Evolutionary conservation across 1,140 invertebrate species (phyloP).

Genomic region (Chrysomallon squamiferum): DNA sequence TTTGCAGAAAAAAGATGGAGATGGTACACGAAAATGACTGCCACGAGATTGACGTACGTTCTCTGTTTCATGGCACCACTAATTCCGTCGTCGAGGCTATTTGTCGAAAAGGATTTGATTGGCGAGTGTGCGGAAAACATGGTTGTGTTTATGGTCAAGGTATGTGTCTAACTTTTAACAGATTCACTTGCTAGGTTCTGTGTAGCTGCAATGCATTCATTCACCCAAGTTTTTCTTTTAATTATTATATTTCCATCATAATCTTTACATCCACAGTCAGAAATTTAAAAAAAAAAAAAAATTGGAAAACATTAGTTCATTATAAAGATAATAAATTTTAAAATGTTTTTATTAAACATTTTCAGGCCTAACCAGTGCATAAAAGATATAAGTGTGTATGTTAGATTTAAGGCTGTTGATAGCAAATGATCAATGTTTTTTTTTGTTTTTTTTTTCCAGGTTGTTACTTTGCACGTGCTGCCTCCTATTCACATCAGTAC

Average conservation of each 20-base stretch:
- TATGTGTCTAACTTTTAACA: too few relatives aligned
- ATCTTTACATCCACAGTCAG: not conserved
- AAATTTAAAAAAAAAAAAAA: too few relatives aligned
- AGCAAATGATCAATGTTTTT: too few relatives aligned
- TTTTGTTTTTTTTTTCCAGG: slow-evolving; percentile 35
- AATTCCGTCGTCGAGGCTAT: slow-evolving; percentile 45
- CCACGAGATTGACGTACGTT: slow-evolving; percentile 33
- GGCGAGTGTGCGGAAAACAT: slow-evolving; percentile 57
- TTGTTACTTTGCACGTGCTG: slow-evolving; percentile 50
- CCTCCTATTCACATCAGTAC: slow-evolving; percentile 50
- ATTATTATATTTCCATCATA: not conserved
- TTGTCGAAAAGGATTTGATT: slow-evolving; percentile 56
- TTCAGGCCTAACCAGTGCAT: too few relatives aligned
- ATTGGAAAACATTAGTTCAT: too few relatives aligned
- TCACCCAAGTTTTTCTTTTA: too few relatives aligned
- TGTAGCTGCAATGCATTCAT: too few relatives aligned
- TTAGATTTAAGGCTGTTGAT: too few relatives aligned
- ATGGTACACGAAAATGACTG: slow-evolving; percentile 52
- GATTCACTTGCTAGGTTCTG: too few relatives aligned
- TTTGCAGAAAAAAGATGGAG: slow-evolving; percentile 41
- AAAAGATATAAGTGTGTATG: too few relatives aligned
- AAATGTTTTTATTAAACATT: too few relatives aligned
- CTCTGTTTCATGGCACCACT: slow-evolving; percentile 55
- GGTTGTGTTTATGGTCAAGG: slow-evolving; percentile 58
- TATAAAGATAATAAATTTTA: too few relatives aligned